These are phyloP conservation scores for Epicauta chinensis DNA, from an alignment of 1,140 invertebrate species.

Conservation along the genomic window DNA sequence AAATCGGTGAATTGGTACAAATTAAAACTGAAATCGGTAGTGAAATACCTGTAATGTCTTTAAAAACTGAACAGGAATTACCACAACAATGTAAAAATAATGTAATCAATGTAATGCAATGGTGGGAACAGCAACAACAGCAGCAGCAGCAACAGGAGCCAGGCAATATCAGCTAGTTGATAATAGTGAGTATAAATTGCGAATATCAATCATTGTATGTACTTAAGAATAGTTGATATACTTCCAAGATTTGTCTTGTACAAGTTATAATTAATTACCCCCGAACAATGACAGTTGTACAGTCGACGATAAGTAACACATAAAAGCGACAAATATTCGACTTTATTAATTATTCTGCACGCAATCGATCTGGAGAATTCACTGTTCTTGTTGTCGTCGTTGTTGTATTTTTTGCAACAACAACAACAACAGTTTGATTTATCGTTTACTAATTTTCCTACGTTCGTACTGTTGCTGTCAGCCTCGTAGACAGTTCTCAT, in stretches of 20 bases:
- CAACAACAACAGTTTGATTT: no score
- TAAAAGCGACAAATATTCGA: neutral
- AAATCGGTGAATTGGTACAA: slow-evolving; percentile 23
- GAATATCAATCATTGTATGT: no score
- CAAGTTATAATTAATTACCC: no score
- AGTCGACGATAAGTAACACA: no score
- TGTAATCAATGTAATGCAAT: slow-evolving; percentile 46
- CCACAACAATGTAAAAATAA: slow-evolving; percentile 40
- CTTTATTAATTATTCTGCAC: slow-evolving; percentile 16
- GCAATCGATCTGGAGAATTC: slow-evolving; percentile 13
- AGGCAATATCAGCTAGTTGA: no score
- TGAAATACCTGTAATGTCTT: slow-evolving; percentile 32
- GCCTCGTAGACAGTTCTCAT: no score
- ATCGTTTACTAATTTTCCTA: slow-evolving; percentile 14
- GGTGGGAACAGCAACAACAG: slow-evolving; percentile 46
- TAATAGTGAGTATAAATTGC: no score
- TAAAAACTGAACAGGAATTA: slow-evolving; percentile 34
- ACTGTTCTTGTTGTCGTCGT: no score
- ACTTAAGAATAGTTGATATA: no score
- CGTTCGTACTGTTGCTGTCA: neutral
- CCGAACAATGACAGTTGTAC: no score
- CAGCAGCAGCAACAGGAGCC: neutral
- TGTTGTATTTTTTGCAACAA: no score
- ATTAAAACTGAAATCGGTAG: slow-evolving; percentile 22
- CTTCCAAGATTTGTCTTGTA: no score